Conservation (phyloP, 2,797 vertebrate genomes). For the Periophthalmus magnuspinnatus region DNA sequence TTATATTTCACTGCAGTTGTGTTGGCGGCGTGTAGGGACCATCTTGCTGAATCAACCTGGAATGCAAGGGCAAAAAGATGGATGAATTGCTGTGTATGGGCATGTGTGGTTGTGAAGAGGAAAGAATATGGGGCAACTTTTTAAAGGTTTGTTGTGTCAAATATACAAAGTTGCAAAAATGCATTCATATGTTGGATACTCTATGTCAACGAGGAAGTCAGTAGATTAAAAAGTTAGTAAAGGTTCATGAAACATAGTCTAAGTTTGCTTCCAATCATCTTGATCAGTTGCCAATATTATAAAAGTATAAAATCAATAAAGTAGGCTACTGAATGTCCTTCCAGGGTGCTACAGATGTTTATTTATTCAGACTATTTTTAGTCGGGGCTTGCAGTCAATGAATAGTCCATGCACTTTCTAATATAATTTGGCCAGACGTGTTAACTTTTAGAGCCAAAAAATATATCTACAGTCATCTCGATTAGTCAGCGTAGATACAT, state of each 20-base stretch:
- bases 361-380: not conserved
- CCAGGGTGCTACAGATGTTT: not conserved
- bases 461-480: no score
- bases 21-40: conserved; percentile 17
- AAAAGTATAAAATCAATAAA: not conserved
- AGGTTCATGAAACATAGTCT: not conserved
- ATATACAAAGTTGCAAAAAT: not conserved
- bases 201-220: not conserved
- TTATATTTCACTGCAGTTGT: conserved; percentile 45
- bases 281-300: not conserved
- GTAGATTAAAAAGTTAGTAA: not conserved
- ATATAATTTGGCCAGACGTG: not conserved
- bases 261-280: not conserved
- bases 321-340: no score
- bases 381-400: not conserved
- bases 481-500: no score
- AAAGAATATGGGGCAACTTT: not conserved
- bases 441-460: not conserved
- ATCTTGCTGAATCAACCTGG: conserved; percentile 21
- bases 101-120: not conserved
- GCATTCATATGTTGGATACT: no score
- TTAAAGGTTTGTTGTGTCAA: not conserved
- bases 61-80: conserved; percentile 21
- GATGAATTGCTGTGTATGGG: conserved; percentile 1
- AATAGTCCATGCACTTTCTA: no score